A percentile compares a stretch with the other conserved stretches of the same genome.
Evolutionary conservation across 1,140 invertebrate species (phyloP).

Genomic region (Trypoxylus dichotomus): DNA sequence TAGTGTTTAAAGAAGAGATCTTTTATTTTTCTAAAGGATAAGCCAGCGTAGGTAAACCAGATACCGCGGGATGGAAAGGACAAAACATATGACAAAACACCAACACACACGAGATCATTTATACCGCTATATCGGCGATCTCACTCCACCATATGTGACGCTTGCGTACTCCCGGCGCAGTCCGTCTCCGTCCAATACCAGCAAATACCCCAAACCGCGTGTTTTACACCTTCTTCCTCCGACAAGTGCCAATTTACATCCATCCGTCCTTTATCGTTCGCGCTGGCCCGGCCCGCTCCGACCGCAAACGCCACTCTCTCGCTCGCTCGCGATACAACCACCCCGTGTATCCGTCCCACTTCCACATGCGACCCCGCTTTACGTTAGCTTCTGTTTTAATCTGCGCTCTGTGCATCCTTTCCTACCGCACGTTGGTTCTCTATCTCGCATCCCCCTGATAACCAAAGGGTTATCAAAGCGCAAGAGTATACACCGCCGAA

Average conservation of each 20-base stretch:
- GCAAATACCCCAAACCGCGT: conserved; percentile 46
- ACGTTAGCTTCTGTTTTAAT: conserved; percentile 54
- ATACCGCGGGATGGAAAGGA: conserved; percentile 34
- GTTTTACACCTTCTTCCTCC: conserved; percentile 41
- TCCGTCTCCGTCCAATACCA: conserved; percentile 43
- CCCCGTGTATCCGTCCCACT: conserved; percentile 41
- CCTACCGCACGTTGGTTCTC: conserved; percentile 31
- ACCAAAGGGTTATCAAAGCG: conserved; percentile 54
- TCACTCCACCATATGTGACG: conserved; percentile 50
- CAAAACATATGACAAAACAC: conserved; percentile 36
- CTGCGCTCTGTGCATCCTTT: conserved; percentile 40
- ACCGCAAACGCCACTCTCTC: conserved; percentile 50
- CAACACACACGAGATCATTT: conserved; percentile 35
- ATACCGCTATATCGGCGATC: conserved; percentile 39
- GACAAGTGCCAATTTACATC: conserved; percentile 45
- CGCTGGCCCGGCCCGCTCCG: conserved; percentile 50
- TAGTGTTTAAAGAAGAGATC: conserved; percentile 26
- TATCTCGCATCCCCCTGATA: conserved; percentile 48
- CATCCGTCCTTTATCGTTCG: conserved; percentile 49
- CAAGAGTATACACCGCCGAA: conserved; percentile 44
- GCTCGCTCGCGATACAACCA: conserved; percentile 36
- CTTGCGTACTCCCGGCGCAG: conserved; percentile 41
- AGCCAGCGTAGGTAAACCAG: conserved; percentile 33
- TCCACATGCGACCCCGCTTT: conserved; percentile 46
- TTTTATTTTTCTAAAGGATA: conserved; percentile 29